Conservation (phyloP, 2,888 invertebrate species). For the Tipula vernalis region DNA sequence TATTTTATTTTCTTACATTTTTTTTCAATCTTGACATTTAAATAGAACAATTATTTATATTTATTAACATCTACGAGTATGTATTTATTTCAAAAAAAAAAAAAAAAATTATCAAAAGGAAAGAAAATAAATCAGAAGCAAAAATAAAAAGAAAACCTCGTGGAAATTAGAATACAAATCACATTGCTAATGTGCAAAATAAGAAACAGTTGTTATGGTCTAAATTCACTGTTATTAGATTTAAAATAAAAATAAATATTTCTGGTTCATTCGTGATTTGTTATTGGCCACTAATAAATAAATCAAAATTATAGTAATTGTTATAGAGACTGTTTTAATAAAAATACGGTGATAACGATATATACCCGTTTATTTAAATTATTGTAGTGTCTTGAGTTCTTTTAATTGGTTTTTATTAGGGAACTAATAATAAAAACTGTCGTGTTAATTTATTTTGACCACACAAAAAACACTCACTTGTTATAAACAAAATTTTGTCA, state of each 20-base stretch:
- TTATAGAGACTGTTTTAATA: neutral
- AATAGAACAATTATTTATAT: neutral
- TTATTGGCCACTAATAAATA: neutral
- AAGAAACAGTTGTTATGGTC: neutral
- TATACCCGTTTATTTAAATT: neutral
- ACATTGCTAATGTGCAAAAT: neutral
- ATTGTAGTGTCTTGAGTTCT: neutral
- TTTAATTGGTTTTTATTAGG: neutral
- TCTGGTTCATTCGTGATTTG: neutral
- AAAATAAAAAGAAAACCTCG: neutral
- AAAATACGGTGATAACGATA: neutral
- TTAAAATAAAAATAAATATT: neutral
- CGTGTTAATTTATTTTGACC: neutral
- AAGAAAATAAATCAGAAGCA: neutral
- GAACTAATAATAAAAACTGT: neutral
- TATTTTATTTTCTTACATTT: neutral
- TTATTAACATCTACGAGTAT: neutral
- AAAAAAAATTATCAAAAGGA: neutral
- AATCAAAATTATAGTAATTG: neutral
- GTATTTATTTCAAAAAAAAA: neutral
- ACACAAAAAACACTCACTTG: neutral
- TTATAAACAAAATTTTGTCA: neutral
- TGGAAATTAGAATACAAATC: neutral
- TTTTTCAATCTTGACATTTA: neutral
- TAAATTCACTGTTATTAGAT: neutral